Conservation (phyloP, 2,888 invertebrate species). For the Agrotis ipsilon region DNA sequence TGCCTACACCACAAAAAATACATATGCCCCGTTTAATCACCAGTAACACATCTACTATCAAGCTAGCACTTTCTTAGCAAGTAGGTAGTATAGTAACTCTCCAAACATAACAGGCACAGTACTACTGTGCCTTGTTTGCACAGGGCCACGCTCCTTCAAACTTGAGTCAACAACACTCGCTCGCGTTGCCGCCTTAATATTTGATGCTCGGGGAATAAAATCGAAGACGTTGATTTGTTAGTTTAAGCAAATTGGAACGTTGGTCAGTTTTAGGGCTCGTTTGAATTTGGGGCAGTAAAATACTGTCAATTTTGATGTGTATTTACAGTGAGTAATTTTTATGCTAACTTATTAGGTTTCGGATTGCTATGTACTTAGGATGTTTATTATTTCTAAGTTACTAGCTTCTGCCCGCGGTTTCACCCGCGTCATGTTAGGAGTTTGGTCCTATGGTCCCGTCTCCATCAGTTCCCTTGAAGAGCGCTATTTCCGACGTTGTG, state of each 20-base stretch:
- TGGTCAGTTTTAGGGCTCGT: conserved; percentile 51
- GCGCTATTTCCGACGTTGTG: no score
- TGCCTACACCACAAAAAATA: background rate
- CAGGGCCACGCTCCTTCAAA: conserved; percentile 36
- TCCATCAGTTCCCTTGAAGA: no score
- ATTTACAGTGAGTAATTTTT: no score
- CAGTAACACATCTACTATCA: conserved; percentile 11
- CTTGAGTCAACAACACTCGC: conserved; percentile 48
- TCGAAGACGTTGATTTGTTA: conserved; percentile 46
- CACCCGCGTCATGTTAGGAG: no score
- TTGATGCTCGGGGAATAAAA: conserved; percentile 55
- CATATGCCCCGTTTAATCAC: conserved; percentile 23
- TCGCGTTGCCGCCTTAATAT: conserved; percentile 52
- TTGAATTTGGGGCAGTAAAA: conserved; percentile 2
- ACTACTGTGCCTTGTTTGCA: conserved; percentile 46
- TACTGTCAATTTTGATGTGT: no score
- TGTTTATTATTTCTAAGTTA: no score
- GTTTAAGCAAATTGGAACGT: conserved; percentile 48
- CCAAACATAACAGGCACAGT: conserved; percentile 20
- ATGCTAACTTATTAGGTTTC: no score
- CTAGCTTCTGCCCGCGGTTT: no score
- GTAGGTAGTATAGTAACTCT: conserved; percentile 23
- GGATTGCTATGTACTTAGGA: no score
- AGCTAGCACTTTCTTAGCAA: conserved; percentile 24
- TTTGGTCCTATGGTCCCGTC: no score